Conservation (phyloP, 2,888 invertebrate genomes). For the Drosophila setosimentum region DNA sequence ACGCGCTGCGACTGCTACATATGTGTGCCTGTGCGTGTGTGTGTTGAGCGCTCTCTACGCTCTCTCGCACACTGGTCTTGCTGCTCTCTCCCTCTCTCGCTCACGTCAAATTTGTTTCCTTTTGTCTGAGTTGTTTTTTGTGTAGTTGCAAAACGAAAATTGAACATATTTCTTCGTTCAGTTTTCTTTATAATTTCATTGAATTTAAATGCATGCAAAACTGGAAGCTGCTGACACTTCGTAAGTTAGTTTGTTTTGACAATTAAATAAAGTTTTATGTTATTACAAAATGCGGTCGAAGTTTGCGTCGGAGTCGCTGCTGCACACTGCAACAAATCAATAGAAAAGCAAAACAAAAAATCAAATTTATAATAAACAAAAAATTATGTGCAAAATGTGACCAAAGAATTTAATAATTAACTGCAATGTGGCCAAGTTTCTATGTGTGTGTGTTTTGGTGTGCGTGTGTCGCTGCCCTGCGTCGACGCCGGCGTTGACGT, state of each 20-base stretch:
- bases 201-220: constrained; percentile 55
- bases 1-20: constrained; percentile 28
- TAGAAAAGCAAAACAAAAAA: constrained; percentile 36
- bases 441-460: constrained; percentile 24
- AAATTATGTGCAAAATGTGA: constrained; percentile 21
- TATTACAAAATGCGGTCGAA: constrained; percentile 12
- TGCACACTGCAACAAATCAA: constrained; percentile 77
- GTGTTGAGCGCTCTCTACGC: constrained; percentile 21
- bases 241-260: constrained; percentile 40
- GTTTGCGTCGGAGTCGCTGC: constrained; percentile 28
- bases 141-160: constrained; percentile 67
- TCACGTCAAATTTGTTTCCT: constrained; percentile 74
- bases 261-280: constrained; percentile 10
- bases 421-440: constrained; percentile 16
- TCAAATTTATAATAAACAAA: constrained; percentile 30
- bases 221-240: constrained; percentile 28
- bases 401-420: constrained; percentile 14
- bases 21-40: constrained; percentile 7
- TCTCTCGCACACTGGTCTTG: constrained; percentile 14
- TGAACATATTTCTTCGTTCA: constrained; percentile 66
- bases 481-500: constrained; percentile 30
- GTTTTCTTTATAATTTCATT: constrained; percentile 59
- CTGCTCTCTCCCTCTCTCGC: constrained; percentile 20
- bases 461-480: constrained; percentile 40
- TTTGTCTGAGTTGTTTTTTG: constrained; percentile 69